phyloP scores from a whole-genome alignment of 1,140 invertebrate species.

The Diorhabda sublineata region DNA sequence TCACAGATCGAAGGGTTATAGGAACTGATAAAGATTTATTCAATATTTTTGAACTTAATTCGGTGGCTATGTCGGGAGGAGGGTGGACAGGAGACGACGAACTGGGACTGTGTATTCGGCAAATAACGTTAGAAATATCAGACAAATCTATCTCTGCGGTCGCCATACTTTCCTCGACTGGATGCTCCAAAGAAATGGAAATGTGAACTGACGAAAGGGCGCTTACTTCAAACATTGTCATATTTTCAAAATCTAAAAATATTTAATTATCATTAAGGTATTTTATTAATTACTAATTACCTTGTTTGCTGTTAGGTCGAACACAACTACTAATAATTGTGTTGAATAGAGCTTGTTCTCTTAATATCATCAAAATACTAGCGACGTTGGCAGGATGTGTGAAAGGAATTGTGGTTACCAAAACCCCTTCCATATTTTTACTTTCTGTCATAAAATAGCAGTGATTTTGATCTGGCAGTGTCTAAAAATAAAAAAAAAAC shows the following conservation, averaged over 20 bases:
- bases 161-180: constrained; percentile 85
- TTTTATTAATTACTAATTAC: constrained; percentile 45
- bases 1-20: constrained; percentile 63
- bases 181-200: constrained; percentile 88
- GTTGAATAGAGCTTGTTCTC: constrained; percentile 91
- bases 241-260: constrained; percentile 64
- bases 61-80: constrained; percentile 59
- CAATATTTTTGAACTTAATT: constrained; percentile 79
- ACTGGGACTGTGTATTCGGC: constrained; percentile 51
- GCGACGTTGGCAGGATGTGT: constrained; percentile 92
- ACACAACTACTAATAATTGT: constrained; percentile 84
- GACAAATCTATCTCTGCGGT: constrained; percentile 85
- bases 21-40: constrained; percentile 90
- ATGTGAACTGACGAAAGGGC: constrained; percentile 85
- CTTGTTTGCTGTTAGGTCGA: constrained; percentile 68
- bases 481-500: constrained; percentile 61
- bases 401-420: constrained; percentile 83
- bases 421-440: constrained; percentile 70
- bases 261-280: neutral
- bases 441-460: constrained; percentile 89
- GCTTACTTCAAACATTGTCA: constrained; percentile 87
- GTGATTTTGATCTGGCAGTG: constrained; percentile 86
- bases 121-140: constrained; percentile 71
- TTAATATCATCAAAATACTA: constrained; percentile 74
- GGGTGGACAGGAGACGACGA: constrained; percentile 49